Evolutionary conservation across 1,140 invertebrate species (phyloP).

Genomic region (Brachionus angularis): DNA sequence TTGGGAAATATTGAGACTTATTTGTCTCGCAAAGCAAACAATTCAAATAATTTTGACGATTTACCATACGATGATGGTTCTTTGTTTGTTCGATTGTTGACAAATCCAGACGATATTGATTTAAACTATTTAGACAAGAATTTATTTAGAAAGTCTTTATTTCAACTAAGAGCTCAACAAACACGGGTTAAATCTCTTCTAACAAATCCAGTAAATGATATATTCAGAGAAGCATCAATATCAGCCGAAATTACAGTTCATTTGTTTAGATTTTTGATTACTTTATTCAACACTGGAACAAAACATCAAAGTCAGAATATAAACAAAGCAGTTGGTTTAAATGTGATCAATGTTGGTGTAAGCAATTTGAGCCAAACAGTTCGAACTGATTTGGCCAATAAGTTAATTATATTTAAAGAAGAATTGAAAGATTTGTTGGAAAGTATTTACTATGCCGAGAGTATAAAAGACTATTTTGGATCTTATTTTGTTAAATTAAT

Average conservation of each 20-base stretch:
- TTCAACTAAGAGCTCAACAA: constrained; percentile 29
- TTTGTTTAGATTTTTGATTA: constrained; percentile 39
- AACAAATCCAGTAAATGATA: constrained; percentile 2
- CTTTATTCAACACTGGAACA: constrained; percentile 7
- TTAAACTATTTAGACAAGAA: constrained; percentile 22
- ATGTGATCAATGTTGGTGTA: constrained; percentile 37
- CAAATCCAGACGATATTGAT: constrained; percentile 41
- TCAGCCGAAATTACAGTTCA: constrained; percentile 9
- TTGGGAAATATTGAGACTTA: constrained; percentile 33
- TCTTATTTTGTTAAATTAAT: constrained; percentile 31
- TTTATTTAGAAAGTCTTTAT: constrained; percentile 11
- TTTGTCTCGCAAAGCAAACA: constrained; percentile 22
- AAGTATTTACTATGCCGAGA: constrained; percentile 22
- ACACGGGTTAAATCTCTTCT: constrained; percentile 14
- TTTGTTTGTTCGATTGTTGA: constrained; percentile 4
- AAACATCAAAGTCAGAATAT: constrained; percentile 12
- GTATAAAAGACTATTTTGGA: constrained; percentile 21
- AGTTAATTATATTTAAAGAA: constrained; percentile 4
- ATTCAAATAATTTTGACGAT: constrained; percentile 6
- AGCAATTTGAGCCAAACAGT: constrained; percentile 29
- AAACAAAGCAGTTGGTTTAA: constrained; percentile 15
- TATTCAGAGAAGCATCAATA: constrained; percentile 31
- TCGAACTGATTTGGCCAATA: constrained; percentile 29
- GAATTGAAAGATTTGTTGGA: background rate
- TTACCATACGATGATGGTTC: constrained; percentile 40